phyloP scores from a whole-genome alignment of 2,797 vertebrate genomes.

The Hapalemur alaotrensis region DNA sequence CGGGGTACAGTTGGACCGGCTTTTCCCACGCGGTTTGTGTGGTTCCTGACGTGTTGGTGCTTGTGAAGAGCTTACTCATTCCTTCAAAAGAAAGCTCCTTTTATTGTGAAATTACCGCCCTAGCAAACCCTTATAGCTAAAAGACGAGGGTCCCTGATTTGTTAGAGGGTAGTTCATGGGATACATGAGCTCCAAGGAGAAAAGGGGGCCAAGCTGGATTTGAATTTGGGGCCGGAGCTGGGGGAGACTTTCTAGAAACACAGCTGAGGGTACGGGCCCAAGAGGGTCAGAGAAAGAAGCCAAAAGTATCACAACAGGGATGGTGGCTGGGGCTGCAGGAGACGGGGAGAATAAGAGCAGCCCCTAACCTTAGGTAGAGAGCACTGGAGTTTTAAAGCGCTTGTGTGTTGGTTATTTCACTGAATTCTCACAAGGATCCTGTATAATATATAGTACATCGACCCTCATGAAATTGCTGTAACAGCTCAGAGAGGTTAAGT shows the following conservation, averaged over 20 bases:
- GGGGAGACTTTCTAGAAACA: background rate
- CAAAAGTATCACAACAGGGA: background rate
- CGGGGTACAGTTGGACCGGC: background rate
- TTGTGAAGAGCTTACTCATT: background rate
- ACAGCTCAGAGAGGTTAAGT: background rate
- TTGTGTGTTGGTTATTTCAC: background rate
- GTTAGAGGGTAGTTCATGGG: background rate
- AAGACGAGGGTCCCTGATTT: background rate
- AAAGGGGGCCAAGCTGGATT: background rate
- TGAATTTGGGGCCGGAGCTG: background rate
- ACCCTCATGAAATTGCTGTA: background rate
- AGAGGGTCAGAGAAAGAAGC: background rate
- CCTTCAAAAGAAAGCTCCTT: conserved; percentile 20
- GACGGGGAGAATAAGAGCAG: background rate
- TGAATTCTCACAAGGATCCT: background rate
- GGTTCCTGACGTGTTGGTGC: background rate
- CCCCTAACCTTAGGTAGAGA: too few species aligned
- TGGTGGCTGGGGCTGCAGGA: background rate
- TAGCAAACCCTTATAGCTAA: background rate
- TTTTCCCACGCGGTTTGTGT: background rate
- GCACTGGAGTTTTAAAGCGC: background rate
- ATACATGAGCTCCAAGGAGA: background rate
- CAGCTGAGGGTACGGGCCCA: background rate
- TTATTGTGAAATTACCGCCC: background rate
- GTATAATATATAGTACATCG: fast-evolving